phyloP scores from a whole-genome alignment of 2,113 vertebrate genomes.

The Isurus oxyrinchus region DNA sequence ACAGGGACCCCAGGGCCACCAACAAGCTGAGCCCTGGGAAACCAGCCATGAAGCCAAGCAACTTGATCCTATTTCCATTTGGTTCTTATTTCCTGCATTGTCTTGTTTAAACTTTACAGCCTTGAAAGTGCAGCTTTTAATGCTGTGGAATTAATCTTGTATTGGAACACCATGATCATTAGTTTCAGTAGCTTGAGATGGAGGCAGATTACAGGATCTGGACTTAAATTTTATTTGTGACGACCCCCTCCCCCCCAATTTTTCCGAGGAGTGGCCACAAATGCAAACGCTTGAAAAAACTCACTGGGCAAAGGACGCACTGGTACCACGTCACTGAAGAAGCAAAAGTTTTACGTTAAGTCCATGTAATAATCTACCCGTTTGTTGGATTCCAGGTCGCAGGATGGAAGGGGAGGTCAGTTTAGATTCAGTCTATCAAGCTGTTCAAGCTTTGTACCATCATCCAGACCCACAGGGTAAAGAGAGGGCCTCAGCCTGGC shows the following conservation, averaged over 20 bases:
- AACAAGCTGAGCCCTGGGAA: not conserved
- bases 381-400: constrained; percentile 33
- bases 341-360: not conserved
- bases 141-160: not conserved
- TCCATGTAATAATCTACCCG: not conserved
- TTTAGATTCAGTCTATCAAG: constrained; percentile 84
- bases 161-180: not conserved
- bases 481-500: constrained; percentile 90
- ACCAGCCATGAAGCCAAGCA: not conserved
- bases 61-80: not conserved
- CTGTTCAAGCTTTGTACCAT: constrained; percentile 92
- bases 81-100: not conserved
- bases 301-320: too few species aligned
- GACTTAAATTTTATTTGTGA: not conserved
- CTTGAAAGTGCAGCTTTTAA: not conserved
- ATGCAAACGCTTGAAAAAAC: not conserved
- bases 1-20: not conserved
- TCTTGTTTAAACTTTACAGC: not conserved
- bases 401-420: constrained; percentile 76
- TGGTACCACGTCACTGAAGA: not conserved
- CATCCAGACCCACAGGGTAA: constrained; percentile 92
- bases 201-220: not conserved
- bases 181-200: not conserved
- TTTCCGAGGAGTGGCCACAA: not conserved
- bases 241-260: too few species aligned